phyloP scores from a whole-genome alignment of 1,140 invertebrate genomes.

The Dendroctonus ponderosae region DNA sequence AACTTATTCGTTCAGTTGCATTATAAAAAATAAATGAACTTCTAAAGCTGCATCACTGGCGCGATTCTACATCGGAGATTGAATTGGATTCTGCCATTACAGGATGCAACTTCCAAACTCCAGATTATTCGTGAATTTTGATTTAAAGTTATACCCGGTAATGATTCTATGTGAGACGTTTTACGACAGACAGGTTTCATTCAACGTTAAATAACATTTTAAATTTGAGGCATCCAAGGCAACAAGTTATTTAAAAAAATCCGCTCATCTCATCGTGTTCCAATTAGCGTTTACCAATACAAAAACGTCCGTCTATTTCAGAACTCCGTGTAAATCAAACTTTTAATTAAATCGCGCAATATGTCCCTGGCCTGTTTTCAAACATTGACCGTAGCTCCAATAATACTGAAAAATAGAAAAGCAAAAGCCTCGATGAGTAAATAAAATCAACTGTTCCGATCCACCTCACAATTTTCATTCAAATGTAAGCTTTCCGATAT shows the following conservation, averaged over 20 bases:
- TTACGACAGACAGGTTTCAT: no score
- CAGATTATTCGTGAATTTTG: slow-evolving; percentile 7
- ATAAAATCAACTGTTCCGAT: slow-evolving; percentile 21
- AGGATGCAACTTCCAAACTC: slow-evolving; percentile 7
- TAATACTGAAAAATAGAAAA: slow-evolving; percentile 17
- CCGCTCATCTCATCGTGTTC: no score
- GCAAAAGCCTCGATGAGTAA: slow-evolving; percentile 10
- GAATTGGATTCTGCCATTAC: slow-evolving; percentile 17
- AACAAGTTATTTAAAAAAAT: no score
- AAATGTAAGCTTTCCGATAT: slow-evolving; percentile 26
- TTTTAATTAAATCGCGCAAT: slow-evolving; percentile 16
- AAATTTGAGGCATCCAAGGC: no score
- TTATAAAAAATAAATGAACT: slow-evolving; percentile 20
- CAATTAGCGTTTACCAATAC: neutral
- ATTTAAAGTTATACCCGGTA: slow-evolving; percentile 6
- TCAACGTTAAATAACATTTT: no score
- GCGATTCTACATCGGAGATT: slow-evolving; percentile 11
- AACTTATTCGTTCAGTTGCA: slow-evolving; percentile 19
- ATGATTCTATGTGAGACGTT: neutral
- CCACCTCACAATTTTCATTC: slow-evolving; percentile 25
- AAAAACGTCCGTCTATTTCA: slow-evolving; percentile 3
- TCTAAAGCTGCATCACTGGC: slow-evolving; percentile 12
- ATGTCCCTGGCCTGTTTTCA: slow-evolving; percentile 2
- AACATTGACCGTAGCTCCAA: slow-evolving; percentile 6
- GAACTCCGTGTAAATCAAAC: slow-evolving; percentile 10